Evolutionary conservation across 2,888 invertebrate species (phyloP), one percentile per base, ranked within the genome.

Genomic region (Ormyrus nitidulus): DNA sequence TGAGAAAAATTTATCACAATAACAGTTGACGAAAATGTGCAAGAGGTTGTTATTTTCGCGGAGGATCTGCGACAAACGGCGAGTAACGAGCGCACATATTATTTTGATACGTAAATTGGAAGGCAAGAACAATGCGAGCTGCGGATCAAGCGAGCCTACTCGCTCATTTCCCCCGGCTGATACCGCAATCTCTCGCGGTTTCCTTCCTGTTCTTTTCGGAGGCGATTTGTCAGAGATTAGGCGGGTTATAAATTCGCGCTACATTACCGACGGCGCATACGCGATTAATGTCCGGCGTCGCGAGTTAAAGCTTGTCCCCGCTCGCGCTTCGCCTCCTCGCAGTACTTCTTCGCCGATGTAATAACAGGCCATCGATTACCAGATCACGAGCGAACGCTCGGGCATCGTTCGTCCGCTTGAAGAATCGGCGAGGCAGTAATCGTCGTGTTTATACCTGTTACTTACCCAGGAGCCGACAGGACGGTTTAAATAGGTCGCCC

Each of bases 161-260:
- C 49, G 34, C 34, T 34, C 34, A 34, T 34, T 34, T 34, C 34
- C 49, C 3, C 58, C 51, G 54, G 54, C 80, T 34, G 76, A 72
- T 83, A 82, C 82, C 80, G 80, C 83, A 78, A 79, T 81, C 82
- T 65, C 81, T 51, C 61, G 82, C 51, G 69, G 71, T 13, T 74
- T 64, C 69, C 77, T 69, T 66, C 76, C 34, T 34, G 59, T 71
- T 79, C 85, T 86, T 86, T 86, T 85, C 82, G 83, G 78, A 69
- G 77, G 84, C 85, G 88, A 88, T 89, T 89, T 78, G 78, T 78
- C 78, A 71, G 51, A 87, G 89, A 89, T 89, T 88, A 88, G 87
- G 85, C 78, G 83, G 83, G 84, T 85, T 86, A 86, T 88, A 88
- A 89, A 89, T 89, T 88, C 81, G 80, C 83, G 83, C 84, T 83